These are phyloP conservation scores for Pristis pectinata DNA, from an alignment of 2,797 vertebrate genomes.

Conservation along the genomic window DNA sequence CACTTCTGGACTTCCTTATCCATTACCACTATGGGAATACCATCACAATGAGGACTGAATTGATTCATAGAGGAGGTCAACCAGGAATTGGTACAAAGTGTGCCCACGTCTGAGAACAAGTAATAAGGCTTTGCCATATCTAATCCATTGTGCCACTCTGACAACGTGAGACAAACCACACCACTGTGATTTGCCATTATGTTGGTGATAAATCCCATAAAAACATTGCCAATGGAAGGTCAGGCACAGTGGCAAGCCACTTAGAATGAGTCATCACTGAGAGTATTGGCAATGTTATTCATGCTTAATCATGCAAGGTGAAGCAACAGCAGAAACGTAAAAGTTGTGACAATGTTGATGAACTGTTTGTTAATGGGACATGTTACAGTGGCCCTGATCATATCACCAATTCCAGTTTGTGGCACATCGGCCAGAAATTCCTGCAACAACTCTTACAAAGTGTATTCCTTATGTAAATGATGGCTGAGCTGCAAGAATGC, in stretches of 20 bases:
- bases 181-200: background rate
- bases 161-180: background rate
- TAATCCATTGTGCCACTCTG: background rate
- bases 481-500: background rate
- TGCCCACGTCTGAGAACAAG: background rate
- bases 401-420: background rate
- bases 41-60: background rate
- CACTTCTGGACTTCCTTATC: background rate
- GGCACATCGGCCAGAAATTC: background rate
- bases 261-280: background rate
- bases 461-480: background rate
- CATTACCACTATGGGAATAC: background rate
- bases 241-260: background rate
- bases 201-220: background rate
- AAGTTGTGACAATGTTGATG: background rate
- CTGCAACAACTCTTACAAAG: background rate
- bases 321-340: background rate
- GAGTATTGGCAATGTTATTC: background rate
- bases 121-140: too few species aligned
- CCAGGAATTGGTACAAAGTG: background rate
- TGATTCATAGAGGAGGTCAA: background rate
- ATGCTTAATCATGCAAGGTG: background rate
- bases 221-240: background rate
- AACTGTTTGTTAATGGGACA: background rate
- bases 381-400: too few species aligned